Percentiles rank a stretch among this genome's conserved stretches.
These are phyloP conservation scores for Drosophila subpulchrella DNA, from an alignment of 1,140 invertebrate species.

Conservation along the genomic window DNA sequence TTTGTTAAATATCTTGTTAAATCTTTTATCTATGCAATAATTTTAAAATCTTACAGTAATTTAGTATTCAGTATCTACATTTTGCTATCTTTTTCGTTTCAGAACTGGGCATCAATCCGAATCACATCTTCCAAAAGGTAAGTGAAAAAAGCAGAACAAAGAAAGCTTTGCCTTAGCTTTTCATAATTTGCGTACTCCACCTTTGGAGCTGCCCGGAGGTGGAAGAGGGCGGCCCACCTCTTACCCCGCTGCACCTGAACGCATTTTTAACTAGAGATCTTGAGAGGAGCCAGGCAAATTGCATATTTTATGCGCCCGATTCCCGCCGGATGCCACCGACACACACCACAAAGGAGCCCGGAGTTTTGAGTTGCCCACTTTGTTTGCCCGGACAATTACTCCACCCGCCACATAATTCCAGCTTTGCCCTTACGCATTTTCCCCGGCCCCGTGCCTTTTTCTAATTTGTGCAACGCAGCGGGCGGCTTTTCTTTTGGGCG, in stretches of 20 bases:
- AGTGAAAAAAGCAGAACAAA: conserved; percentile 24
- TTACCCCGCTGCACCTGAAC: conserved; percentile 28
- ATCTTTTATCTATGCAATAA: too few relatives aligned
- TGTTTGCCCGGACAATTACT: conserved; percentile 68
- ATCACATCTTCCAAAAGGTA: conserved; percentile 84
- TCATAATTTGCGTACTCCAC: conserved; percentile 16
- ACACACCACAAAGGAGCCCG: conserved; percentile 22
- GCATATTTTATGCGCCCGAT: conserved; percentile 52
- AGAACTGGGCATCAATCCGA: conserved; percentile 83
- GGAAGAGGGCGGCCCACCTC: neutral
- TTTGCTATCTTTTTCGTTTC: conserved; percentile 13
- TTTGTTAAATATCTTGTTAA: too few relatives aligned
- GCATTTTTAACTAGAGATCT: conserved; percentile 36
- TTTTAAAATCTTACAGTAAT: too few relatives aligned
- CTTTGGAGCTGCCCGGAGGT: conserved; percentile 7
- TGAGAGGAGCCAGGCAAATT: conserved; percentile 41
- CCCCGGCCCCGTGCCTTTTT: conserved; percentile 48
- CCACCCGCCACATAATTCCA: conserved; percentile 38
- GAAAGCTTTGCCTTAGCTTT: neutral
- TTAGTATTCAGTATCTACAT: too few relatives aligned
- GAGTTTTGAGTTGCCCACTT: conserved; percentile 50
- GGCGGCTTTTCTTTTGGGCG: conserved; percentile 20
- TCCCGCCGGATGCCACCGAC: conserved; percentile 26
- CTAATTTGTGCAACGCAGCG: conserved; percentile 68
- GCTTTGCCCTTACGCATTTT: conserved; percentile 57